These are phyloP conservation scores for Conus ventricosus DNA, from an alignment of 1,140 invertebrate genomes.

Conservation along the genomic window DNA sequence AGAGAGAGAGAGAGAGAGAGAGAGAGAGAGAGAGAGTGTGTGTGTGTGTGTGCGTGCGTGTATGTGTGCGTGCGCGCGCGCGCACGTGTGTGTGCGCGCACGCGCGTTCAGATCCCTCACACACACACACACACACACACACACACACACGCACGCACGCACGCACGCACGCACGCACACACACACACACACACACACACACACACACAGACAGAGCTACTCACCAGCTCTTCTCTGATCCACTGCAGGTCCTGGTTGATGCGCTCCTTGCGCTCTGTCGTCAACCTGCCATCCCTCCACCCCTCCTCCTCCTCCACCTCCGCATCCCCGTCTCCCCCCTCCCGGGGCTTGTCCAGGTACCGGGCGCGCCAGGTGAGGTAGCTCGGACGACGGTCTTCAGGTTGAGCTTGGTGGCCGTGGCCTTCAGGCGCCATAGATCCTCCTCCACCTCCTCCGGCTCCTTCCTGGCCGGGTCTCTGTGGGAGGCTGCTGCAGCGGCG, in stretches of 20 bases:
- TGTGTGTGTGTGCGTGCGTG: too few relatives aligned
- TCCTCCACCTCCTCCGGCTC: neutral
- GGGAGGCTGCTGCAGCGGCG: neutral
- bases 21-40: too few relatives aligned
- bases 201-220: neutral
- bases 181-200: too few relatives aligned
- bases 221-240: conserved; percentile 45
- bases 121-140: too few relatives aligned
- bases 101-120: too few relatives aligned
- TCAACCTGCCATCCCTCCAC: conserved; percentile 22
- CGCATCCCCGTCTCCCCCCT: neutral
- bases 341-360: conserved; percentile 35
- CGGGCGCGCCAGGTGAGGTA: conserved; percentile 42
- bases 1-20: too few relatives aligned
- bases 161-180: too few relatives aligned
- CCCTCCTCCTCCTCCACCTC: neutral
- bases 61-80: too few relatives aligned
- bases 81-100: too few relatives aligned
- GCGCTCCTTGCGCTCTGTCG: conserved; percentile 31
- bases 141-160: too few relatives aligned
- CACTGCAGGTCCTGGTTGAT: conserved; percentile 43
- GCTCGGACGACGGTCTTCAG: conserved; percentile 44
- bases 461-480: neutral
- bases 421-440: conserved; percentile 32
- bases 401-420: conserved; percentile 43